Evolutionary conservation across 2,797 vertebrate genomes (phyloP).

Genomic region (Crypturellus tataupa): DNA sequence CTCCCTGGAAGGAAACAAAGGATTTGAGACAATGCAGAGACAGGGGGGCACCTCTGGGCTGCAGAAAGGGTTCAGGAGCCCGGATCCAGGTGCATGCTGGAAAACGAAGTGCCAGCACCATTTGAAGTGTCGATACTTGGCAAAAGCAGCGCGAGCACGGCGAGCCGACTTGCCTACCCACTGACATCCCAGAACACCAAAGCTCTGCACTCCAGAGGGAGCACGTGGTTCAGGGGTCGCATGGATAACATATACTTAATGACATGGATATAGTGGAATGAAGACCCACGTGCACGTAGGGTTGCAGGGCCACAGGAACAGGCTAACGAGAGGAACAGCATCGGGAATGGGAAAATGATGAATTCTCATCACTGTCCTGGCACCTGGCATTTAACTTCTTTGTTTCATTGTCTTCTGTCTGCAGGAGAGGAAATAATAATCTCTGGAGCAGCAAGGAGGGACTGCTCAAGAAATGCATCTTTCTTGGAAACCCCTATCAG

Average conservation of each 20-base stretch:
- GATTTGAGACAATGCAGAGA: neutral
- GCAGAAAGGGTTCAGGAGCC: conserved; percentile 62
- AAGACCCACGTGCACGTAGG: rapidly evolving
- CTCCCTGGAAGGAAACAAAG: conserved; percentile 49
- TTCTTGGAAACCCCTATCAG: neutral
- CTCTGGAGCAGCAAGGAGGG: neutral
- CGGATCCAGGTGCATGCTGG: neutral
- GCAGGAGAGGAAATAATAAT: neutral
- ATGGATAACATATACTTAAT: rapidly evolving
- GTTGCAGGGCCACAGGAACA: neutral
- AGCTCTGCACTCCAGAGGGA: neutral
- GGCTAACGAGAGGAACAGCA: neutral
- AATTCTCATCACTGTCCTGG: neutral
- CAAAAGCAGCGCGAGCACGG: neutral
- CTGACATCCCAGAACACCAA: neutral
- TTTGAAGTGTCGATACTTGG: neutral
- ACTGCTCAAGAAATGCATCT: conserved; percentile 5
- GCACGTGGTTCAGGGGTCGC: rapidly evolving
- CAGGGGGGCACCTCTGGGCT: neutral
- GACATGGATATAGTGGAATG: neutral
- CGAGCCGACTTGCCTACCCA: rapidly evolving
- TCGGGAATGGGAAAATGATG: neutral
- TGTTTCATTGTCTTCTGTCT: conserved; percentile 28
- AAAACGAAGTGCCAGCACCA: neutral
- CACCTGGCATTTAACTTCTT: neutral